Evolutionary conservation across 2,113 vertebrate species (phyloP), one percentile per base, ranked within the genome.

Genomic region (Boleophthalmus pectinirostris): DNA sequence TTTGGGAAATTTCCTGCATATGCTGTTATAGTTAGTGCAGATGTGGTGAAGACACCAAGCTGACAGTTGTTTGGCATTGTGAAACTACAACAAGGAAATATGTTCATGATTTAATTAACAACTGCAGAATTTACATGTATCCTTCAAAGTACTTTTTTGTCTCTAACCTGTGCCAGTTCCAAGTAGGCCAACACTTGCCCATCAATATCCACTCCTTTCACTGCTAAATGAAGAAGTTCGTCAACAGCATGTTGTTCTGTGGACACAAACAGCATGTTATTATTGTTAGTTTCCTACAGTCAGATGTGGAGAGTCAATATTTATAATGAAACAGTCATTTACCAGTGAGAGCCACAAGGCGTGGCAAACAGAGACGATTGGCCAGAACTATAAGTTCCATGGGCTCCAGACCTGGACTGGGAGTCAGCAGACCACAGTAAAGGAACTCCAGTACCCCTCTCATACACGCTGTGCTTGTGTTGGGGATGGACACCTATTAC

Each of bases 31-130:
- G 90, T 96, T 96, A 82, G 96, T 97, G 91, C 95, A 96, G 93
- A 96, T 95, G 91, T 96, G 95, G 82, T 97, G 96, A 70, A 96
- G 94, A 89, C 96, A 96, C 96, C 96, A 96, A 11, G 91, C 90
- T 0, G 94, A 94, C 46, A 96, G 82, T 73, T 97, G 96, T 83
- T 85, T 94, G 47, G 94, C 94, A 46, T 96, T 96, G 84, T 97
- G 95, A 80, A 97, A 95, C 96, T 96, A 81, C 0, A 63, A 79
- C 70, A 71, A 14, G 25, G 53, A 57, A 71, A 53, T 14, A 46
- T 47, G 14, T 45, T 66, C 23, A 47, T 47, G 10, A 66, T 15
- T 35, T 64, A n/a, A 20, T 29, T 33, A 63, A 57, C 7, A 7
- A 64, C 18, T 3, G 33, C 13, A 18, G 61, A 38, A 12, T 45